Conservation (phyloP, 2,888 invertebrate species). For the Argynnis bischoffii region DNA sequence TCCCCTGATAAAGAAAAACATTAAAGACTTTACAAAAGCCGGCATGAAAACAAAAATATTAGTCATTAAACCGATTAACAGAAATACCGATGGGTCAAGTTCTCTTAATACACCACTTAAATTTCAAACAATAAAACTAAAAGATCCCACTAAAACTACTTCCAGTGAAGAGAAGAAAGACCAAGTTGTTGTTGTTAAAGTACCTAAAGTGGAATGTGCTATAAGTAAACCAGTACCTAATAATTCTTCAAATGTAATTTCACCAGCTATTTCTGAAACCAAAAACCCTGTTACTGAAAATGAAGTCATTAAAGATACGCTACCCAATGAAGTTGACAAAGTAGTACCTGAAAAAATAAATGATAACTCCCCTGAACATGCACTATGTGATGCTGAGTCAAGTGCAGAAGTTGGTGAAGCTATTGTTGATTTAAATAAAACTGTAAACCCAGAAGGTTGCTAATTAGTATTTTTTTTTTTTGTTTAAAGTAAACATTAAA, state of each 20-base stretch:
- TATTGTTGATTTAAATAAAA: constrained; percentile 4
- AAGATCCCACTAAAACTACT: constrained; percentile 61
- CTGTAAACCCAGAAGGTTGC: constrained; percentile 26
- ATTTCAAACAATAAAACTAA: constrained; percentile 87
- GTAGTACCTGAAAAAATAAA: constrained; percentile 13
- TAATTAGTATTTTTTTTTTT: constrained; percentile 29
- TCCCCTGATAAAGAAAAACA: constrained; percentile 72
- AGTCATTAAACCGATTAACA: constrained; percentile 73
- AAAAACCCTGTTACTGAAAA: constrained; percentile 20
- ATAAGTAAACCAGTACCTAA: constrained; percentile 48
- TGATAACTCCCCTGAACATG: constrained; percentile 4
- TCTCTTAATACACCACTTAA: constrained; percentile 59
- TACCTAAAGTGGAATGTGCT: constrained; percentile 66
- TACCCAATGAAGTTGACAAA: constrained; percentile 18
- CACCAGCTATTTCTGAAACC: constrained; percentile 78
- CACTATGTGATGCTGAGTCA: constrained; percentile 1
- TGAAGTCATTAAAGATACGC: constrained; percentile 9
- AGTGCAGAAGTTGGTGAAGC: constrained; percentile 12
- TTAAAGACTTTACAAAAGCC: constrained; percentile 68
- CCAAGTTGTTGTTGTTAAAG: constrained; percentile 70
- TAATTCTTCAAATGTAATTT: constrained; percentile 78
- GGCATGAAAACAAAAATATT: constrained; percentile 77
- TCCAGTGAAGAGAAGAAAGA: constrained; percentile 60
- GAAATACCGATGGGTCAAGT: constrained; percentile 61
- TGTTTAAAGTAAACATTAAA: constrained; percentile 22